These are phyloP conservation scores for Tholera decimalis DNA, from an alignment of 2,888 invertebrate genomes.

Conservation along the genomic window DNA sequence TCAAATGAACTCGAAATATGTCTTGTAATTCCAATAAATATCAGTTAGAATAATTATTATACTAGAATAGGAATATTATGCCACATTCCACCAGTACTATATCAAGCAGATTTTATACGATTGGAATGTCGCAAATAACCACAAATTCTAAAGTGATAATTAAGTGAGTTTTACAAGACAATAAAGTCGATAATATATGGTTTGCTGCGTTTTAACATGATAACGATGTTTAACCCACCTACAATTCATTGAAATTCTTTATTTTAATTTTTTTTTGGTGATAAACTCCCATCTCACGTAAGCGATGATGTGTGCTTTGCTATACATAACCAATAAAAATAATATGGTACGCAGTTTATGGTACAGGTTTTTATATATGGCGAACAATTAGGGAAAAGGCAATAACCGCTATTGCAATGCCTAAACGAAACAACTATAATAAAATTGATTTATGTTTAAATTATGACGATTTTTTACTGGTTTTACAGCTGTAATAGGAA, in stretches of 20 bases:
- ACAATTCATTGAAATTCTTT: not conserved
- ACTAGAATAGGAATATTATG: slow-evolving; percentile 21
- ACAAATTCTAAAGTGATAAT: not conserved
- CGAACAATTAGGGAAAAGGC: not conserved
- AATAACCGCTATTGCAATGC: not conserved
- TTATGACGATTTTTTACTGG: too few relatives aligned
- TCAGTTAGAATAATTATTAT: slow-evolving; percentile 16
- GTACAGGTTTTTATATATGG: too few relatives aligned
- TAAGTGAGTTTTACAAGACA: not conserved
- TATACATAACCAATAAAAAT: too few relatives aligned
- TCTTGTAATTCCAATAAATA: slow-evolving; percentile 14
- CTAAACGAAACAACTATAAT: not conserved
- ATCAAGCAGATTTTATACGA: slow-evolving; percentile 26
- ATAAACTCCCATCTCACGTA: too few relatives aligned
- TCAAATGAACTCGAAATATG: slow-evolving; percentile 18
- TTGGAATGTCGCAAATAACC: slow-evolving; percentile 39
- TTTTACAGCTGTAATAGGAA: too few relatives aligned
- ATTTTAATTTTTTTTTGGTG: too few relatives aligned
- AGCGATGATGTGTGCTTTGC: too few relatives aligned
- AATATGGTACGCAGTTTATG: too few relatives aligned
- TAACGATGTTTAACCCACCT: not conserved
- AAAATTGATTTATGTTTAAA: not conserved
- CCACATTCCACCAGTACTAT: slow-evolving; percentile 35
- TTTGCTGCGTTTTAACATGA: not conserved
- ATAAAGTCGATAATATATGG: not conserved